phyloP scores from a whole-genome alignment of 2,797 vertebrate genomes.

The Orestias chungarensis region DNA sequence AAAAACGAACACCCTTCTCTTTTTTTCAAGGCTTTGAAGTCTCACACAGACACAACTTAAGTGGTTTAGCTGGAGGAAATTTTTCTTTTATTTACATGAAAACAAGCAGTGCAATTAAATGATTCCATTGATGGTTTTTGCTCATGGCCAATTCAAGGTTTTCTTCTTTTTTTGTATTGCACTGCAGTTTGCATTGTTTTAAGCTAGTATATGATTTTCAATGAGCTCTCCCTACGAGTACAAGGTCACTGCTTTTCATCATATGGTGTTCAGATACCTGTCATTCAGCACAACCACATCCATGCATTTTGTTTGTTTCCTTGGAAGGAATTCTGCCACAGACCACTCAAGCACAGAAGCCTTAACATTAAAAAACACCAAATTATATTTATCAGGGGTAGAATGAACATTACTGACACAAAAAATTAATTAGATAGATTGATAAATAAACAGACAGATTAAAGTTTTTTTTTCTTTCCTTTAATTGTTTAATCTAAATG shows the following conservation, averaged over 20 bases:
- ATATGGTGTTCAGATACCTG: neutral
- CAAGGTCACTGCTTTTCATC: neutral
- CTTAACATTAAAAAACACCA: neutral
- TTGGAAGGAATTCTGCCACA: constrained; percentile 7
- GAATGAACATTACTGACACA: neutral
- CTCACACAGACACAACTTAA: constrained; percentile 27
- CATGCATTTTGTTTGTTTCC: constrained; percentile 6
- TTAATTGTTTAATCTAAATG: neutral
- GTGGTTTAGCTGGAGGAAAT: constrained; percentile 40
- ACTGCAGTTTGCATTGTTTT: neutral
- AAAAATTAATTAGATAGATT: too few relatives aligned
- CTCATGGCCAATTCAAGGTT: neutral
- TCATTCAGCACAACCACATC: neutral
- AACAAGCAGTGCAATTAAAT: constrained; percentile 42
- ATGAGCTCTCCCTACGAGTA: neutral
- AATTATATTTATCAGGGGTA: constrained; percentile 5
- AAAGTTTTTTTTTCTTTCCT: neutral
- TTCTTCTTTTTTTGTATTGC: neutral
- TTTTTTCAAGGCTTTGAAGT: constrained; percentile 67
- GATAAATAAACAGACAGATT: too few relatives aligned
- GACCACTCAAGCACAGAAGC: neutral
- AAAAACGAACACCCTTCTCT: constrained; percentile 31
- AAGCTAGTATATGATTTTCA: neutral
- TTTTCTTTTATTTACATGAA: constrained; percentile 46
- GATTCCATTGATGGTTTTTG: constrained; percentile 1